Percentiles rank a stretch among this genome's conserved stretches.
phyloP scores from a whole-genome alignment of 2,888 invertebrate species.

The Drosophila tripunctata region DNA sequence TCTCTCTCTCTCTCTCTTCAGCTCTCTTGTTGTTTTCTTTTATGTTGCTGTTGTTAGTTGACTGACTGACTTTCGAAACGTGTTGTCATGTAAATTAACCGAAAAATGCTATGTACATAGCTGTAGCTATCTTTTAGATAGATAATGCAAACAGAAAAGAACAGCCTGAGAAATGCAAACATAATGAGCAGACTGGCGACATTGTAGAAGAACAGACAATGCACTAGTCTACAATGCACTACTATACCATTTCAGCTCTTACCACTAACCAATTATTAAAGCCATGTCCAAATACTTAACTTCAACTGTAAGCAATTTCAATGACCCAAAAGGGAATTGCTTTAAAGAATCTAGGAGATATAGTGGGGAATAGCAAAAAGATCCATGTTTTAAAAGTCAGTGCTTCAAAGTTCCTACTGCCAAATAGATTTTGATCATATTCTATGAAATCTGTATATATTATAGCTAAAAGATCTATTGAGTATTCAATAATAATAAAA shows the following conservation, averaged over 20 bases:
- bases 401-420: too few species aligned
- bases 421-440: too few species aligned
- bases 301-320: not conserved
- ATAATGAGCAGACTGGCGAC: constrained; percentile 36
- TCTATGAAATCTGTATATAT: too few species aligned
- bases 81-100: constrained; percentile 78
- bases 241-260: too few species aligned
- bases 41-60: constrained; percentile 27
- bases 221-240: constrained; percentile 2
- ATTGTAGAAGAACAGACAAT: constrained; percentile 12
- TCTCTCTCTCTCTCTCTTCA: not conserved
- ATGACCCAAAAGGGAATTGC: too few species aligned
- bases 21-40: constrained; percentile 9
- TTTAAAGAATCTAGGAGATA: too few species aligned
- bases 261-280: constrained; percentile 3
- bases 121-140: constrained; percentile 43
- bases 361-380: too few species aligned
- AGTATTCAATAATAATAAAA: too few species aligned
- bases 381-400: too few species aligned
- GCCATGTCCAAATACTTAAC: not conserved
- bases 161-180: constrained; percentile 73
- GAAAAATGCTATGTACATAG: constrained; percentile 61
- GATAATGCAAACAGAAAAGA: constrained; percentile 59
- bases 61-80: constrained; percentile 76
- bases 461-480: too few species aligned